Evolutionary conservation across 2,888 invertebrate species (phyloP), one percentile per base, ranked within the genome.

Genomic region (Dynastes grantii): DNA sequence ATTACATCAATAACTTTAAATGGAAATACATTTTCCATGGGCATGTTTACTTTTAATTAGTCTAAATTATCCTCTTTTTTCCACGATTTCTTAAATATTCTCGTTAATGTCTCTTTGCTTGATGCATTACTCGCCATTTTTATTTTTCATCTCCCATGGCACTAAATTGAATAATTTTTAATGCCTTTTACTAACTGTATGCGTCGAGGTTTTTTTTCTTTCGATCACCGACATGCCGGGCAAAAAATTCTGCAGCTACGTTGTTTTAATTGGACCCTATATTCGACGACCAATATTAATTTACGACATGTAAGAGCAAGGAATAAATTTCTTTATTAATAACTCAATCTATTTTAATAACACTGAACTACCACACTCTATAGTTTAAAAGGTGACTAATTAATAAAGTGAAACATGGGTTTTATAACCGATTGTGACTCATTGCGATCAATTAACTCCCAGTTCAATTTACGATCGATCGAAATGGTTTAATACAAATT

Each of bases 1-100:
- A 87, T 87, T 83, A 82, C 83, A 78, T 83, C 85, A 83, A 86
- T 86, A 84, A 84, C 76, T 82, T 80, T 83, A 84, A 85, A 86
- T 85, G 84, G 85, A 86, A 85, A 82, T 84, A 83, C 85, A 85
- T 85, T 85, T 83, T 84, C 82, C 82, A 80, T 81, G 84, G 80
- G 82, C 84, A 82, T 83, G 83, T 84, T 84, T 83, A 81, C 82
- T 81, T 85, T 85, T 85, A 86, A 86, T 86, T 86, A 85, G 84
- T 81, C 79, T 67, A 78, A 78, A 78, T 78, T 63, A 64, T 80
- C 58, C 40, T 76, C 70, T 63, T 75, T 77, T 78, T 78, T 75
- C 32, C 63, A 40, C 58, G 73, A 75, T 75, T 75, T 75, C 73
- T 77, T 77, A 58, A 68, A 77, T 68, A 77, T 77, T 77, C 68